These are phyloP conservation scores for Ivindomyrus marchei DNA, from an alignment of 2,113 vertebrate genomes.

Conservation along the genomic window DNA sequence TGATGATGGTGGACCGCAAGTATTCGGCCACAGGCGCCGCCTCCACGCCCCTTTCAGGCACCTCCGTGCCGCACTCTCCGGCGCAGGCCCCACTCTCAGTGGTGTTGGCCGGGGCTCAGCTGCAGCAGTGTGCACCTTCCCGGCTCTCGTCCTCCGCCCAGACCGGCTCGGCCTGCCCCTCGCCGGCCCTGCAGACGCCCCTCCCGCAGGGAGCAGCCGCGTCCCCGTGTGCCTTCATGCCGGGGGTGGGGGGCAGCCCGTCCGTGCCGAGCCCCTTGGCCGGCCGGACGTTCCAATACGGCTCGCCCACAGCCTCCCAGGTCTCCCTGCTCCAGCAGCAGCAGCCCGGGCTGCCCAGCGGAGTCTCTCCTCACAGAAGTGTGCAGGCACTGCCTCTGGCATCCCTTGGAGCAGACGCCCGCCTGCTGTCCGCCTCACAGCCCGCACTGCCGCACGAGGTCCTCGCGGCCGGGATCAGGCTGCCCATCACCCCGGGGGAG, in stretches of 20 bases:
- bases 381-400: slow-evolving; percentile 80
- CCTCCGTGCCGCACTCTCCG: slow-evolving; percentile 75
- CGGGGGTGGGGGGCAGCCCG: slow-evolving; percentile 73
- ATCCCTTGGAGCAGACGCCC: slow-evolving; percentile 80
- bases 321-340: slow-evolving; percentile 78
- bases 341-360: slow-evolving; percentile 44
- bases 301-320: slow-evolving; percentile 83
- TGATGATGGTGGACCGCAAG: slow-evolving; percentile 75
- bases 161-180: slow-evolving; percentile 64
- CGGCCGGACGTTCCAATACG: slow-evolving; percentile 84
- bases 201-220: slow-evolving; percentile 67
- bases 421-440: slow-evolving; percentile 96
- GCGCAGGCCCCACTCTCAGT: slow-evolving; percentile 67
- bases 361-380: slow-evolving; percentile 69
- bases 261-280: slow-evolving; percentile 83
- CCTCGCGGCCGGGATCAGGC: slow-evolving; percentile 67
- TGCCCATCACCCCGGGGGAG: slow-evolving; percentile 79
- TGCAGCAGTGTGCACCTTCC: slow-evolving; percentile 65
- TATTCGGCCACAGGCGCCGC: slow-evolving; percentile 64
- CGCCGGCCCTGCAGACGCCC: slow-evolving; percentile 70
- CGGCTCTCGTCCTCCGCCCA: slow-evolving; percentile 67
- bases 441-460: slow-evolving; percentile 91
- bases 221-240: slow-evolving; percentile 82
- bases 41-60: slow-evolving; percentile 70
- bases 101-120: slow-evolving; percentile 54